Conservation (phyloP, 2,797 vertebrate genomes). For the Phoxinus dragarum region DNA sequence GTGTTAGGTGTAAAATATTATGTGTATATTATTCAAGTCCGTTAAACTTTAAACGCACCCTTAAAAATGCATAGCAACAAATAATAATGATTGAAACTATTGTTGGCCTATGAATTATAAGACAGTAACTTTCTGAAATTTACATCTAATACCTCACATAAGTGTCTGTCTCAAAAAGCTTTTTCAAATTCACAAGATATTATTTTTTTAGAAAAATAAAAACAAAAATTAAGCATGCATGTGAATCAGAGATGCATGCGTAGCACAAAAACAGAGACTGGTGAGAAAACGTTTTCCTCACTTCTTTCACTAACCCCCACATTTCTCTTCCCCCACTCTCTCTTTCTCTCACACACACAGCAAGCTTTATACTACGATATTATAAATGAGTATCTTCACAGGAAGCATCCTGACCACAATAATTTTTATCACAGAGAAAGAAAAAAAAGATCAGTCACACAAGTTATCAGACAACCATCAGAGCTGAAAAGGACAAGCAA, state of each 20-base stretch:
- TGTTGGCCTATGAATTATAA: background rate
- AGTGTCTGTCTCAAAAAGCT: background rate
- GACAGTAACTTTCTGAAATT: background rate
- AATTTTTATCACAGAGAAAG: constrained; percentile 8
- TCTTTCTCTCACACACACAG: background rate
- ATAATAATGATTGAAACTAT: background rate
- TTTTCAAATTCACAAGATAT: background rate
- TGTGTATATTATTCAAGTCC: background rate
- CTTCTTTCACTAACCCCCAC: background rate
- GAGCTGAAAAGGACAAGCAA: constrained; percentile 2
- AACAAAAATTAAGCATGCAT: background rate
- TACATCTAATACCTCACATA: background rate
- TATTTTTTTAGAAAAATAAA: background rate
- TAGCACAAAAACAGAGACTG: constrained; percentile 20
- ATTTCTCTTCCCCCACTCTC: background rate
- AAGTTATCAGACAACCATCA: constrained; percentile 27
- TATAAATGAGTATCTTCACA: constrained; percentile 31
- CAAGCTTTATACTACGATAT: constrained; percentile 9
- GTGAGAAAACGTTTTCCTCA: constrained; percentile 6
- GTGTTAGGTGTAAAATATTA: constrained; percentile 11
- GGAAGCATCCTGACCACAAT: constrained; percentile 39
- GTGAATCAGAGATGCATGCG: background rate
- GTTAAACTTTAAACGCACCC: background rate
- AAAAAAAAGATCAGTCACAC: constrained; percentile 7
- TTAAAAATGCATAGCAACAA: background rate